Base-by-base conservation (phyloP, 2,888 invertebrate genomes). In the Drosophila rubida region DNA sequence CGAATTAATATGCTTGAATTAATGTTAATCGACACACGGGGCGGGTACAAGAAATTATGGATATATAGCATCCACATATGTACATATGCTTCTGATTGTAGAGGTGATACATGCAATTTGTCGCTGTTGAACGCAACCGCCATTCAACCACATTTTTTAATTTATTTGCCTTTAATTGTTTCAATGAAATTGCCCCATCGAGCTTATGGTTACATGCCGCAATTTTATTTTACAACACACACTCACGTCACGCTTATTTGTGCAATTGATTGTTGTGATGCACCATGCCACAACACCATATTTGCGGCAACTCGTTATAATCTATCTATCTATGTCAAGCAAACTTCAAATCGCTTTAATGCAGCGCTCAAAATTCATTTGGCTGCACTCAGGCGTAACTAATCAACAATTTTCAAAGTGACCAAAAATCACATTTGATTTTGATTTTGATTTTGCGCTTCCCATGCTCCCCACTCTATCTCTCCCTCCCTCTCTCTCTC, bases 321-420 rank as follows among this genome's bases (percentile, higher is more conserved):
- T 55, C 22, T 57, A 51, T 55, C 22, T 57, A 51, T 66, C 41
- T 70, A 44, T 70, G 76, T 58, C 66, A 71, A 72, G 46, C n/a
- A 54, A 73, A 61, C 70, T 62, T 66, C 41, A 62, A 69, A 69
- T 61, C 55, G 48, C 63, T 75, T 80, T 66, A 84, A 78, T 68
- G 50, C 69, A 67, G 60, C 46, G 54, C 42, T 44, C 39, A 30
- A 42, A 44, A 53, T 63, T 59, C 53, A 76, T 65, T 82, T 63
- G 50, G 27, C 67, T 78, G 63, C 87, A 78, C 27, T 85, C 80
- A 67, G 80, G 71, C 86, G 78, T 74, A 60, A 87, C 86, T 87
- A 87, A 87, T 87, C 82, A 78, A 81, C 80, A 85, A 83, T 79
- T 82, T 83, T 87, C 82, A 85, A 82, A 81, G 86, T 83, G 88